Percentiles rank a stretch among this genome's conserved stretches.
phyloP scores from a whole-genome alignment of 1,140 invertebrate species.

The Harpegnathos saltator region DNA sequence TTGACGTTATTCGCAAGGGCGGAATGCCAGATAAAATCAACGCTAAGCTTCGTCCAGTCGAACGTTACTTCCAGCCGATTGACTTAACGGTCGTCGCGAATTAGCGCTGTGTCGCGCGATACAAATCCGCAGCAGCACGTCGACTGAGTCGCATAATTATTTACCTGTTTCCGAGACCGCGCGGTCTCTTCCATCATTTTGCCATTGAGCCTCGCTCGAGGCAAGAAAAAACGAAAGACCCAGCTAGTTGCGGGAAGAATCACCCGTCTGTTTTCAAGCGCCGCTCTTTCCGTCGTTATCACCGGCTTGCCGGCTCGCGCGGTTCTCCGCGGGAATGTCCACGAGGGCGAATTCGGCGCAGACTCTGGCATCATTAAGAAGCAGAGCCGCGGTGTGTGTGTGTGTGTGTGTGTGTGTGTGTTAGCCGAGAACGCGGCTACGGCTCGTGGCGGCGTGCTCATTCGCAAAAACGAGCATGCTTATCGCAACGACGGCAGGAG shows the following conservation, averaged over 20 bases:
- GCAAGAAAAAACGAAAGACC: too few relatives aligned
- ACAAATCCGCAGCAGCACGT: neutral
- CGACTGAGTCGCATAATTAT: neutral
- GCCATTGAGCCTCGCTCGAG: too few relatives aligned
- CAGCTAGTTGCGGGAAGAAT: too few relatives aligned
- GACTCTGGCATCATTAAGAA: slow-evolving; percentile 9
- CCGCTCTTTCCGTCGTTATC: too few relatives aligned
- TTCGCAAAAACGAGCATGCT: slow-evolving; percentile 62
- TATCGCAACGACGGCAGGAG: slow-evolving; percentile 49
- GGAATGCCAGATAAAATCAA: slow-evolving; percentile 57
- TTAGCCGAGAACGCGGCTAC: neutral
- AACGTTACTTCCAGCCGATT: slow-evolving; percentile 62
- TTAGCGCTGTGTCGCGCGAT: slow-evolving; percentile 2
- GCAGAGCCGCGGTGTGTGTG: neutral
- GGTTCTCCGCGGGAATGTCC: neutral
- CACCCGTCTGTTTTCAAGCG: too few relatives aligned
- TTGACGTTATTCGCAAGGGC: slow-evolving; percentile 36
- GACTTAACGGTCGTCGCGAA: slow-evolving; percentile 56
- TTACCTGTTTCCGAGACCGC: too few relatives aligned
- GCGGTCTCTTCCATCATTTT: too few relatives aligned
- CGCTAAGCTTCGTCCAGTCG: slow-evolving; percentile 45
- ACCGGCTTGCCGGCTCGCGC: neutral
- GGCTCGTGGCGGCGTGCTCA: slow-evolving; percentile 30
- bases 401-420: too few relatives aligned
- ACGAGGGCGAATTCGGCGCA: neutral